Base-by-base conservation (phyloP, 2,113 vertebrate species). In the Rhinolophus ferrumequinum region DNA sequence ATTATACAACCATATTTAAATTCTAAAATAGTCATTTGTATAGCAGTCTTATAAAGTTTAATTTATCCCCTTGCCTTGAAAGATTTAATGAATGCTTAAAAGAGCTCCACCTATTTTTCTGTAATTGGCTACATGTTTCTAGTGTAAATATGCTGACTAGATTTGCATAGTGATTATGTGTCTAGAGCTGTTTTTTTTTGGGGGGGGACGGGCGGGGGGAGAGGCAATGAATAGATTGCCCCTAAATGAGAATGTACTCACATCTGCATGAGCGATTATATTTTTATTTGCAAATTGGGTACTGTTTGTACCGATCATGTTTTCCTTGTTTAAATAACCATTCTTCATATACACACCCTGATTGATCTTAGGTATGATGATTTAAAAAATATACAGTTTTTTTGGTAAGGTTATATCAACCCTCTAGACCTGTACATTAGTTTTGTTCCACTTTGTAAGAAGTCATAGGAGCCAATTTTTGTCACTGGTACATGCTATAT, bases 1-100 rank as follows among this genome's bases (percentile, higher is more conserved):
- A 89, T 67, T 82, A 76, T 1, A 95, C 30, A 80, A 66, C 38
- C 62, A 72, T 60, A 83, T 35, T 93, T 85, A 95, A 93, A 92
- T 91, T 91, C 72, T 88, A 96, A 95, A 95, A 93, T 64, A 73
- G 66, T 88, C 94, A 96, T 96, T 97, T 96, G 93, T 91, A 94
- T 5, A 95, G 62, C 14, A 83, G 62, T 15, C 15, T 93, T 62
- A 85, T 70, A 33, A 93, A 88, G 81, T 91, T 97, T 95, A 82
- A 94, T 67, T 91, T 50, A 94, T 11, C 50, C 70, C 56, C 62
- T 79, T 94, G 72, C 41, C 73, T 73, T 73, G 60, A 86, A 70
- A 75, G 54, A 86, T 58, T 79, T 87, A 95, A 95, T 16, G 84
- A 85, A 92, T 62, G 76, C 90, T 76, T 90, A 84, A 85, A 92